Evolutionary conservation across 2,797 vertebrate genomes (phyloP).

Genomic region (Lemur catta): DNA sequence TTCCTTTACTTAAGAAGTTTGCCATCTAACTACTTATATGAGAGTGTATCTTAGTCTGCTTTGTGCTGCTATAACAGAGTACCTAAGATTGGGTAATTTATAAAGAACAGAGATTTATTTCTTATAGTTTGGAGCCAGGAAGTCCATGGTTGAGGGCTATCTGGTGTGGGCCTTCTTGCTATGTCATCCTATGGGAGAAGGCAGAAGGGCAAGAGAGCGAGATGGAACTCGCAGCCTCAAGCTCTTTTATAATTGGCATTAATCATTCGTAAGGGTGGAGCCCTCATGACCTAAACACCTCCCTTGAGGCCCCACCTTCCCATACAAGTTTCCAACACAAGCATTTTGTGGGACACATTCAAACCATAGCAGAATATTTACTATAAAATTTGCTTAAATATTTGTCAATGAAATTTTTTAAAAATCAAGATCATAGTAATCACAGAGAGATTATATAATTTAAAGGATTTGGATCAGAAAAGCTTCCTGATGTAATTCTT

Average conservation of each 20-base stretch:
- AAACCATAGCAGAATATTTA: background rate
- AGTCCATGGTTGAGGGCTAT: background rate
- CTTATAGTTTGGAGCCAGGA: background rate
- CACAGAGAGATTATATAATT: background rate
- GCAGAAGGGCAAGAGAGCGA: background rate
- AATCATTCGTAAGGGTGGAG: background rate
- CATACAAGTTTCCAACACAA: background rate
- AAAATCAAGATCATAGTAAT: background rate
- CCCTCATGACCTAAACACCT: background rate
- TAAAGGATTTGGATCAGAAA: background rate
- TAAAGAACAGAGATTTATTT: background rate
- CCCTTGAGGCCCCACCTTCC: background rate
- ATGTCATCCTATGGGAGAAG: background rate
- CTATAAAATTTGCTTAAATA: slow-evolving; percentile 21
- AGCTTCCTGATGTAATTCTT: background rate
- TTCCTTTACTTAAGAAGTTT: background rate
- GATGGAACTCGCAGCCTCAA: background rate
- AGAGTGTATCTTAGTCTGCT: background rate
- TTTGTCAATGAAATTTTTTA: background rate
- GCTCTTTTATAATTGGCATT: background rate
- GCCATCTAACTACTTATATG: background rate
- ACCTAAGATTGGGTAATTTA: background rate
- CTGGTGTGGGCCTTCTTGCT: background rate
- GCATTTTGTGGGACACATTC: background rate
- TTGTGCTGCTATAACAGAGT: background rate